Conservation (phyloP, 1,140 invertebrate genomes). For the Brachionus asplanchnoidis region DNA sequence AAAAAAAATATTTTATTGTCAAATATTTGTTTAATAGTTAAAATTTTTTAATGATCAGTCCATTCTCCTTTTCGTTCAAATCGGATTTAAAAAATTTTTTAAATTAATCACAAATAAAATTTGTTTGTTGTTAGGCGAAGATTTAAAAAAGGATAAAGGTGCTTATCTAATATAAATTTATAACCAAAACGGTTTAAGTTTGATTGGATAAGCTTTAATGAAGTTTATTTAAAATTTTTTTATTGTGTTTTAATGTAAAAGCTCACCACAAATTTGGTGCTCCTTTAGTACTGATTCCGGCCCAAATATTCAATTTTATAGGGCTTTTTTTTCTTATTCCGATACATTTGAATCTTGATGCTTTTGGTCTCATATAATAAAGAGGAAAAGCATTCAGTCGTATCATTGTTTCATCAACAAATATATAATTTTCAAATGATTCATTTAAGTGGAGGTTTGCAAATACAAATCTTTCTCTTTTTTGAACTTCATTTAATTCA, state of each 20-base stretch:
- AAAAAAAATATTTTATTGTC: too few relatives aligned
- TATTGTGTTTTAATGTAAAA: background rate
- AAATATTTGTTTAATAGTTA: too few relatives aligned
- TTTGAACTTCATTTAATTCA: background rate
- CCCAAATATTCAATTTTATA: background rate
- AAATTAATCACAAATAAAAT: too few relatives aligned
- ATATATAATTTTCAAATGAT: background rate
- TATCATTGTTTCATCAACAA: background rate
- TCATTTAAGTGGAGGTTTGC: background rate
- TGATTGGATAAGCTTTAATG: background rate
- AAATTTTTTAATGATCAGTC: too few relatives aligned
- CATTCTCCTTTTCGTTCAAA: too few relatives aligned
- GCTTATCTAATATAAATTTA: background rate
- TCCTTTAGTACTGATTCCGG: background rate
- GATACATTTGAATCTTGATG: background rate
- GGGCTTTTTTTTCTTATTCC: background rate
- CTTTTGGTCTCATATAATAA: conserved; percentile 9
- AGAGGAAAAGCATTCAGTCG: background rate
- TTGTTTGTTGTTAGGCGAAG: too few relatives aligned
- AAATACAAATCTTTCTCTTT: background rate
- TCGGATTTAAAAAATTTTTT: too few relatives aligned
- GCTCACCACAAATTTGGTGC: background rate
- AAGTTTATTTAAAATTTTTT: background rate
- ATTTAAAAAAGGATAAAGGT: background rate
- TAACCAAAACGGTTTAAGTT: background rate